Percentiles rank a stretch among this genome's conserved stretches.
These are phyloP conservation scores for Lordiphosa stackelbergi DNA, from an alignment of 1,140 invertebrate genomes.

Conservation along the genomic window DNA sequence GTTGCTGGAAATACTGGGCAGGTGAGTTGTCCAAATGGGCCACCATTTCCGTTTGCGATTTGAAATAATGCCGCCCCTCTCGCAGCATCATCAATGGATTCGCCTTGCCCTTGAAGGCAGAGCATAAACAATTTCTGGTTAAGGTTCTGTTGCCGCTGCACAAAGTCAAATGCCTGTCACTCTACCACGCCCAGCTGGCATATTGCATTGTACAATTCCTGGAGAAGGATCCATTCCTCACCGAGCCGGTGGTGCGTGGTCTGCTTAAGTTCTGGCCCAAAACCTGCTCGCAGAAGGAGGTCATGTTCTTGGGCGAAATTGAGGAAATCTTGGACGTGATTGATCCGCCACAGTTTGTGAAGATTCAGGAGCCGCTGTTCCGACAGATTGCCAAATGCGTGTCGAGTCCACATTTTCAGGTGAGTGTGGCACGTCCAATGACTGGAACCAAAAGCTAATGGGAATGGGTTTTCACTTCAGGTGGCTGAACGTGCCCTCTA, in stretches of 20 bases:
- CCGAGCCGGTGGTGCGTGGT: slow-evolving; percentile 96
- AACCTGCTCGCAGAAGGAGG: slow-evolving; percentile 99
- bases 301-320: slow-evolving; percentile 98
- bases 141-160: slow-evolving; percentile 99
- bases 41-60: too few relatives aligned
- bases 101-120: slow-evolving; percentile 96
- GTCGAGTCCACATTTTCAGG: slow-evolving; percentile 98
- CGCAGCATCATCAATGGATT: slow-evolving; percentile 99
- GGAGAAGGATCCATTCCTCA: slow-evolving; percentile 98
- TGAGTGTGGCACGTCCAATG: slow-evolving; percentile 49
- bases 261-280: slow-evolving; percentile 99
- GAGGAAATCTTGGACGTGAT: slow-evolving; percentile 99
- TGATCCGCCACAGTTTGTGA: slow-evolving; percentile 98
- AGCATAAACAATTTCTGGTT: slow-evolving; percentile 98
- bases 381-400: slow-evolving; percentile 98
- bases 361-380: slow-evolving; percentile 98
- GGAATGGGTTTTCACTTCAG: slow-evolving; percentile 79
- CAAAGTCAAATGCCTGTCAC: slow-evolving; percentile 95
- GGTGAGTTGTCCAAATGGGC: slow-evolving; percentile 74
- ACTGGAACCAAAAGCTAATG: not conserved
- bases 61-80: slow-evolving; percentile 34
- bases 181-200: slow-evolving; percentile 97
- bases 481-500: slow-evolving; percentile 97
- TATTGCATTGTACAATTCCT: slow-evolving; percentile 99
- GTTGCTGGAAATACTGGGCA: slow-evolving; percentile 98